Evolutionary conservation across 2,888 invertebrate genomes (phyloP).

Genomic region (Monoplex corrugatus): DNA sequence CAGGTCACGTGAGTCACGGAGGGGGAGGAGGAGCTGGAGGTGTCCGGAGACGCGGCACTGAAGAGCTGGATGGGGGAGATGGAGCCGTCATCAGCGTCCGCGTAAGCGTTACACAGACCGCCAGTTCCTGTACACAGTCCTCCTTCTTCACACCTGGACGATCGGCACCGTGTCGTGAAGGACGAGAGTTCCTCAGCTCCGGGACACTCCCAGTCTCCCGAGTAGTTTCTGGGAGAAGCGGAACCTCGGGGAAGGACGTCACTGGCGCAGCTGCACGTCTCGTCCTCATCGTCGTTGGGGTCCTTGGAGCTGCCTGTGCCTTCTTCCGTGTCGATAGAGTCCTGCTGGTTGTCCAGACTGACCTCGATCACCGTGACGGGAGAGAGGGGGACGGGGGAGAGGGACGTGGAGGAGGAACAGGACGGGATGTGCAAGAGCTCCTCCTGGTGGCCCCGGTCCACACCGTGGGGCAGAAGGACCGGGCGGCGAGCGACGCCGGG

Average conservation of each 20-base stretch:
- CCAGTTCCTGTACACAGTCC: not conserved
- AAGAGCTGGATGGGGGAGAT: conserved; percentile 56
- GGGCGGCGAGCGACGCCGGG: no score
- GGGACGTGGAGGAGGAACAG: conserved; percentile 61
- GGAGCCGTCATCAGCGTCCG: conserved; percentile 56
- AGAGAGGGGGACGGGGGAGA: conserved; percentile 68
- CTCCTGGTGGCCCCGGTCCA: not conserved
- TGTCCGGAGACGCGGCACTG: not conserved
- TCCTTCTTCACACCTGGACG: not conserved
- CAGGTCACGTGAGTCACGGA: not conserved
- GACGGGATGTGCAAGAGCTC: conserved; percentile 52
- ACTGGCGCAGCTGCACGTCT: not conserved
- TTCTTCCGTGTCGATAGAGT: conserved; percentile 72
- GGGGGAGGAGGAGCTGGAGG: conserved; percentile 21
- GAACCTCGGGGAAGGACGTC: not conserved
- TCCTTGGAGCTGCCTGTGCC: conserved; percentile 56
- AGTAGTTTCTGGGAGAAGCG: not conserved
- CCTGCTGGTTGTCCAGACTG: conserved; percentile 76
- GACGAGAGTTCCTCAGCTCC: not conserved
- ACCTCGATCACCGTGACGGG: conserved; percentile 79
- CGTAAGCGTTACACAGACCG: conserved; percentile 15
- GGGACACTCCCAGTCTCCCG: not conserved
- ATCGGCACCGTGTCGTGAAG: no score
- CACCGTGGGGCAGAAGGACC: no score
- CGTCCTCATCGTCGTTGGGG: conserved; percentile 46